Base-by-base conservation (phyloP, 2,888 invertebrate genomes). In the Cinara cedri region DNA sequence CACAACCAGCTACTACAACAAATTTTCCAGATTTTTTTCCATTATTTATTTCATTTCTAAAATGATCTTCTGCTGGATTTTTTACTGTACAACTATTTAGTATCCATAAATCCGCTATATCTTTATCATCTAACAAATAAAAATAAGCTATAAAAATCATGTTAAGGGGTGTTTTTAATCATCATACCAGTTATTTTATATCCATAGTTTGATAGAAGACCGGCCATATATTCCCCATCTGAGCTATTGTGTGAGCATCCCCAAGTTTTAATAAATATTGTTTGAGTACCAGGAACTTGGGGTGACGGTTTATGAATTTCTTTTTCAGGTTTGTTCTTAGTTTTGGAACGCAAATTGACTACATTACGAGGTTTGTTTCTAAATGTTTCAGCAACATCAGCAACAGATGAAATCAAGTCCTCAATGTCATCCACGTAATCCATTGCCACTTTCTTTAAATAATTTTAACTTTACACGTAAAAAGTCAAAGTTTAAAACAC, bases 181-280 rank as follows among this genome's bases (percentile, higher is more conserved):
- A 46, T 76, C 72, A 55, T 83, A 88, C 88, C 86, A 0, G 93
- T 94, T 66, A 97, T 88, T 78, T 89, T 90, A 86, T 97, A 98
- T 0, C 97, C 98, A 84, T 92, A 94, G 0, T 92, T 90, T 0
- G 94, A 92, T 81, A 99, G 87, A 83, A 97, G 91, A 0, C 98
- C 98, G 0, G 97, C 96, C 98, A 99, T 99, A 85, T 99, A 99
- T 87, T 99, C 98, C 0, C 96, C 94, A 86, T 99, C 98, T 0
- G 97, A 97, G 85, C 91, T 97, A 86, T 99, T 99, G 87, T 99
- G 98, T 0, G 97, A 93, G 86, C 98, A 98, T 6, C 98, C 98
- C 98, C 97, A 98, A 81, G 97, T 98, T 87, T 96, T 96, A 1
- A 97, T 89, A 84, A 91, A 96, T 65, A 96, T 90, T 63, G 88